phyloP scores from a whole-genome alignment of 2,888 invertebrate species.

The Hoplodrina blanda region DNA sequence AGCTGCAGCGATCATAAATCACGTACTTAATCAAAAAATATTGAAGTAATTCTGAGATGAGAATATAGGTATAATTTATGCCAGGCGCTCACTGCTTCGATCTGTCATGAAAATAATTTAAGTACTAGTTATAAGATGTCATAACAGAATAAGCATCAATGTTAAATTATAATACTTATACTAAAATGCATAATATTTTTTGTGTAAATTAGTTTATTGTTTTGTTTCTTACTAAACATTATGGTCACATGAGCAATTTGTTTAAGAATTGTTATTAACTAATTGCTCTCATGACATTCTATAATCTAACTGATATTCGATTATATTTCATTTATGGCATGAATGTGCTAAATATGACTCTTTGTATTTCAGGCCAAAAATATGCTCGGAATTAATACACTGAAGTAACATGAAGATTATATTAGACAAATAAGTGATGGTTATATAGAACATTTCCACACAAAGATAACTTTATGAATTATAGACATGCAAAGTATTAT shows the following conservation, averaged over 20 bases:
- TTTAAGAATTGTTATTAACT: background rate
- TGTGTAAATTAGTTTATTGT: constrained; percentile 57
- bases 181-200: constrained; percentile 27
- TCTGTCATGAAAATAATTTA: background rate
- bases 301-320: constrained; percentile 6
- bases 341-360: constrained; percentile 26
- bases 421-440: constrained; percentile 56
- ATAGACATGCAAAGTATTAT: constrained; percentile 54
- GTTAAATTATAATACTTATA: background rate
- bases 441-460: constrained; percentile 52
- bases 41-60: too few relatives aligned
- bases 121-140: too few relatives aligned
- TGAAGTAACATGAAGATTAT: constrained; percentile 75
- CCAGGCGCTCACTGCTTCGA: too few relatives aligned
- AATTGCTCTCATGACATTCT: constrained; percentile 15
- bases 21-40: too few relatives aligned
- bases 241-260: constrained; percentile 15
- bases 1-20: too few relatives aligned
- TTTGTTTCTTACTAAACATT: constrained; percentile 39
- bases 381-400: constrained; percentile 85
- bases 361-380: constrained; percentile 84
- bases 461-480: constrained; percentile 45
- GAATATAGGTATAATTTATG: too few relatives aligned
- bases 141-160: too few relatives aligned
- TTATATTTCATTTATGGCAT: constrained; percentile 22